Evolutionary conservation across 2,113 vertebrate species (phyloP).

Genomic region (Chlorodrepanis virens): DNA sequence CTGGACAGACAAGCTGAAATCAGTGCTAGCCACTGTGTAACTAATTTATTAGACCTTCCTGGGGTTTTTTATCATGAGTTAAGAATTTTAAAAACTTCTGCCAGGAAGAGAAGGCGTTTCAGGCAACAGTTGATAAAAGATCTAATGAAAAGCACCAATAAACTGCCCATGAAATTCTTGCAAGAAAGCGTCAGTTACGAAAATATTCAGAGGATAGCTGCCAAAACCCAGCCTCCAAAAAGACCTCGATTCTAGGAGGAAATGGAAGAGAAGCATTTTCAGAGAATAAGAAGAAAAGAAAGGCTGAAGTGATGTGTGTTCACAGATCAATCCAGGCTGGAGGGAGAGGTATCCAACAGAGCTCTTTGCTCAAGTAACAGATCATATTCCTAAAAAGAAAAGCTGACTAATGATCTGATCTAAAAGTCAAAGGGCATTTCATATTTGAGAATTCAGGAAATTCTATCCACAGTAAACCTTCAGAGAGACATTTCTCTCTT

Average conservation of each 20-base stretch:
- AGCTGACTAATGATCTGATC: neutral
- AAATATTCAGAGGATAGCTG: conserved; percentile 16
- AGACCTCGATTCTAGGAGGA: neutral
- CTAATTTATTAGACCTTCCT: conserved; percentile 23
- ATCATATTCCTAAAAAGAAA: conserved; percentile 24
- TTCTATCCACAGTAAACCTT: neutral
- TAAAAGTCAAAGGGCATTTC: neutral
- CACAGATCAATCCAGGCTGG: neutral
- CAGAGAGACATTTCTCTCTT: neutral
- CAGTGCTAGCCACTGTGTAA: conserved; percentile 14
- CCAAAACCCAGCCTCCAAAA: neutral
- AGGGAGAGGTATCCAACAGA: neutral
- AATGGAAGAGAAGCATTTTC: neutral
- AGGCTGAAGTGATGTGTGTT: neutral
- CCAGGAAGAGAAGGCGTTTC: conserved; percentile 39
- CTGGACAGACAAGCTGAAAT: neutral
- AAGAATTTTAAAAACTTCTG: conserved; percentile 38
- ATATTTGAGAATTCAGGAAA: conserved; percentile 1
- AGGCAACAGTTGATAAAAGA: conserved; percentile 45
- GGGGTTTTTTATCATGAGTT: conserved; percentile 1
- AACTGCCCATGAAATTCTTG: conserved; percentile 23
- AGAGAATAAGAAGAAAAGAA: neutral
- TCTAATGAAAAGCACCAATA: conserved; percentile 21
- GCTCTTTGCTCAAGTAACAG: neutral
- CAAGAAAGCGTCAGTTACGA: conserved; percentile 23